Evolutionary conservation across 2,888 invertebrate species (phyloP).

Genomic region (Oxytorus armatus): DNA sequence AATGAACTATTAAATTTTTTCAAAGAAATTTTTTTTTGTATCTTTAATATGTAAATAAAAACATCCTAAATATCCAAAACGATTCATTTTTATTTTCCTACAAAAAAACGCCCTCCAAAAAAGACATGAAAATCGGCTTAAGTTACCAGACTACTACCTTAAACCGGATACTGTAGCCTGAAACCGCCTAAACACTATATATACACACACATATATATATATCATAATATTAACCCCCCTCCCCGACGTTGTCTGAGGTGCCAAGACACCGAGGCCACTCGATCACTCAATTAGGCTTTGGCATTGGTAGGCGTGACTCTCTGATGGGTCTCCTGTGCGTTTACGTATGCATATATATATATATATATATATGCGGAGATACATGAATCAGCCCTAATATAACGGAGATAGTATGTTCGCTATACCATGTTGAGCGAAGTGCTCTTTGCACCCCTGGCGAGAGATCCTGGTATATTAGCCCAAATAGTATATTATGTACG

Average conservation of each 20-base stretch:
- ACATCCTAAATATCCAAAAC: background rate
- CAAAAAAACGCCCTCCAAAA: too few relatives aligned
- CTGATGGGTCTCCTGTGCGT: constrained; percentile 49
- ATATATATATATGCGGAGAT: constrained; percentile 32
- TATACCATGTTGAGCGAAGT: constrained; percentile 56
- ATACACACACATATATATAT: too few relatives aligned
- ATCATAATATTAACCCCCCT: constrained; percentile 39
- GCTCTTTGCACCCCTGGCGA: constrained; percentile 42
- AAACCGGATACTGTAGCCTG: constrained; percentile 29
- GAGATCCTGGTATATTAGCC: constrained; percentile 49
- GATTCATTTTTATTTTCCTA: too few relatives aligned
- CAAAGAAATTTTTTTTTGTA: too few relatives aligned
- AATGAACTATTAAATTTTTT: too few relatives aligned
- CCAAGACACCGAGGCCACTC: constrained; percentile 80
- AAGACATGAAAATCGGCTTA: too few relatives aligned
- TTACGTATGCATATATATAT: constrained; percentile 47
- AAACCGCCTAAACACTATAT: constrained; percentile 20
- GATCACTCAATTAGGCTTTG: constrained; percentile 81
- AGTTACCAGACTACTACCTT: too few relatives aligned
- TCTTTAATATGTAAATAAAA: too few relatives aligned
- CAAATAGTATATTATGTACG: constrained; percentile 6
- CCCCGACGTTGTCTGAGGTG: constrained; percentile 75
- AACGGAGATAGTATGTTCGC: constrained; percentile 33
- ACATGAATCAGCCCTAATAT: constrained; percentile 40
- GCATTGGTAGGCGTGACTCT: constrained; percentile 78